Evolutionary conservation across 1,140 invertebrate genomes (phyloP).

Genomic region (Drosophila nebulosa): DNA sequence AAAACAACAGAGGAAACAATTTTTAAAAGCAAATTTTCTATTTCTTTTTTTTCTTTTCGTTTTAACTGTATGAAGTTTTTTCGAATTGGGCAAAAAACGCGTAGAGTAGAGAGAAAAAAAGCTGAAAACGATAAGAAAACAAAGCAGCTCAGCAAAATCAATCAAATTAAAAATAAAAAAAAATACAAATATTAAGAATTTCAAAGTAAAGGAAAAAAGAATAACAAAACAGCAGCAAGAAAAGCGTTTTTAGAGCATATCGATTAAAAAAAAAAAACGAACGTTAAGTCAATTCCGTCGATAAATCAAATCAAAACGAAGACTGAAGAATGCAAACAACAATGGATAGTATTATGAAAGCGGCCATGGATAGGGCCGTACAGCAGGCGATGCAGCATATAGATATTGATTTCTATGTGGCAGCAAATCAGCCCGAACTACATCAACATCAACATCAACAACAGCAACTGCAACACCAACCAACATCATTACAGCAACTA

Average conservation of each 20-base stretch:
- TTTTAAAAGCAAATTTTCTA: slow-evolving; percentile 70
- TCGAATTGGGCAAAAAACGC: slow-evolving; percentile 58
- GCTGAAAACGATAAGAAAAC: slow-evolving; percentile 6
- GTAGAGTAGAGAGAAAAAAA: slow-evolving; percentile 28
- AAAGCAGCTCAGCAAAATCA: slow-evolving; percentile 36
- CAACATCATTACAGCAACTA: slow-evolving; percentile 24
- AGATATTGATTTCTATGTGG: slow-evolving; percentile 43
- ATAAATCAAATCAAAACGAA: slow-evolving; percentile 32
- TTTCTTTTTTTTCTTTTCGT: slow-evolving; percentile 79
- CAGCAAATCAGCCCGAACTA: slow-evolving; percentile 27
- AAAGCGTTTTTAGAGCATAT: background rate
- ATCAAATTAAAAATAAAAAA: slow-evolving; percentile 13
- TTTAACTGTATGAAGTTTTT: slow-evolving; percentile 72
- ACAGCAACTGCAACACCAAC: slow-evolving; percentile 26
- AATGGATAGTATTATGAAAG: slow-evolving; percentile 66
- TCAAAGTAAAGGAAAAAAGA: background rate
- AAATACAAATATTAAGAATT: slow-evolving; percentile 1
- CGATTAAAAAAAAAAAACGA: slow-evolving; percentile 18
- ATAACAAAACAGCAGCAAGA: slow-evolving; percentile 8
- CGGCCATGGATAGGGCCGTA: slow-evolving; percentile 51
- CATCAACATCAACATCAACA: slow-evolving; percentile 23
- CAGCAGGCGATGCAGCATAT: slow-evolving; percentile 62
- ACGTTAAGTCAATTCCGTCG: slow-evolving; percentile 53
- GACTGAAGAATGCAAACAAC: slow-evolving; percentile 47
- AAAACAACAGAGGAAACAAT: slow-evolving; percentile 35